phyloP scores from a whole-genome alignment of 92 coral and sea anemone genomes.

The Montipora capitata region DNA sequence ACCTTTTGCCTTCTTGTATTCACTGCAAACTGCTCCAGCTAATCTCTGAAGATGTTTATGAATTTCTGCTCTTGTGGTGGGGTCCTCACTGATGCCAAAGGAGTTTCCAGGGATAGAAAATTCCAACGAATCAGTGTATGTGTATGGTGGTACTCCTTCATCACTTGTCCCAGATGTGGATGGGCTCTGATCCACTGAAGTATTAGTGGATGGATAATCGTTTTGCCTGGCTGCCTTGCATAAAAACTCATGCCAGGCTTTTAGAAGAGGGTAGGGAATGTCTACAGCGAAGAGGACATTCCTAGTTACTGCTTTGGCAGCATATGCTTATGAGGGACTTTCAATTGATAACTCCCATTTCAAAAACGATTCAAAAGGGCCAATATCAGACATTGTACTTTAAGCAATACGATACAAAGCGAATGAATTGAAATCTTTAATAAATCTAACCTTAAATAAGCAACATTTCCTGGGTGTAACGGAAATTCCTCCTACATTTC shows the following conservation, averaged over 20 bases:
- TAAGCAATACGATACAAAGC: no score
- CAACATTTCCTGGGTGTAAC: no score
- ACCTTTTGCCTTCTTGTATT: slow-evolving; percentile 52
- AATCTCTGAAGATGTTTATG: slow-evolving; percentile 64
- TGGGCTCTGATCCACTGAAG: slow-evolving; percentile 10
- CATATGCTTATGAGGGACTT: slow-evolving; percentile 65
- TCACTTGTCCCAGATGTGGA: slow-evolving; percentile 11
- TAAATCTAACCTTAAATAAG: no score
- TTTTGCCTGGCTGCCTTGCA: slow-evolving; percentile 28
- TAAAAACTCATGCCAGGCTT: slow-evolving; percentile 72
- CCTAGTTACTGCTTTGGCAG: slow-evolving; percentile 66
- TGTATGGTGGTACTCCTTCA: slow-evolving; percentile 14
- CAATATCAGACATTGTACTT: slow-evolving; percentile 73
- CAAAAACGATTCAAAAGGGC: slow-evolving; percentile 53
- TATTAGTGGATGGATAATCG: neutral
- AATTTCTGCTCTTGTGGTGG: slow-evolving; percentile 52
- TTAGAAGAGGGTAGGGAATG: slow-evolving; percentile 69
- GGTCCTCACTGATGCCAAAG: no score
- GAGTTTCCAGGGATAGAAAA: slow-evolving; percentile 69
- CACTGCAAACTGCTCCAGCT: slow-evolving; percentile 64
- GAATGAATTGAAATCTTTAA: no score
- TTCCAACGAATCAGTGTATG: slow-evolving; percentile 66
- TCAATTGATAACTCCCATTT: slow-evolving; percentile 69
- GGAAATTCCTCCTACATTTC: no score
- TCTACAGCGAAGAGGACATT: slow-evolving; percentile 76